Base-by-base conservation (phyloP, 2,888 invertebrate species). In the Platycheirus albimanus region DNA sequence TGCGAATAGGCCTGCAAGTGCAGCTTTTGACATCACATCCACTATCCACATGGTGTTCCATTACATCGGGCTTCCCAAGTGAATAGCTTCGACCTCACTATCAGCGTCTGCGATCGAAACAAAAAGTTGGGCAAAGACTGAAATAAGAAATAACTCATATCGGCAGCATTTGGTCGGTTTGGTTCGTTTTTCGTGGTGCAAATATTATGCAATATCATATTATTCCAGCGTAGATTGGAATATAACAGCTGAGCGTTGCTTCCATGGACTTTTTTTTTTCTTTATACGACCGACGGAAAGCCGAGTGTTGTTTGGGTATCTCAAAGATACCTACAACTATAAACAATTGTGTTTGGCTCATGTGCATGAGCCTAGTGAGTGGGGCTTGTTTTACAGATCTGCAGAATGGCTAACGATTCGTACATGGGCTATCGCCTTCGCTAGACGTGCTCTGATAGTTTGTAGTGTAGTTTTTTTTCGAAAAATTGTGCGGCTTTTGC, bases 351-450 rank as follows among this genome's bases (percentile, higher is more conserved):
- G n/a, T 38, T 38, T 30, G 43, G 20, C 54, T 47, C 15, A 51
- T 47, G 30, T 30, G 45, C 24, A 49, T 51, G 58, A 15, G 80
- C 28, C 47, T 58, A n/a, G n/a, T n/a, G 54, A 64, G 66, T 52
- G 30, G 52, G 43, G 71, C 67, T 81, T 33, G 49, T 17, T 38
- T 36, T 63, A 54, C 52, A 67, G 54, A 67, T 77, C 67, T 77
- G 67, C 63, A 81, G 71, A 71, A 54, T 77, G 71, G 61, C 71
- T 81, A 63, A 49, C 71, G 77, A 81, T 72, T 81, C 71, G 77
- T 77, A 76, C 70, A 81, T 54, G 71, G 77, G 43, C 81, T 81
- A 81, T 81, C 81, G 81, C 77, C 71, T 81, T 52, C 63, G 28
- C 67, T 72, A 81, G 81, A 81, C 81, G 81, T 81, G 67, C 77